Evolutionary conservation across 2,888 invertebrate genomes (phyloP).

Genomic region (Eurytoma adleriae): DNA sequence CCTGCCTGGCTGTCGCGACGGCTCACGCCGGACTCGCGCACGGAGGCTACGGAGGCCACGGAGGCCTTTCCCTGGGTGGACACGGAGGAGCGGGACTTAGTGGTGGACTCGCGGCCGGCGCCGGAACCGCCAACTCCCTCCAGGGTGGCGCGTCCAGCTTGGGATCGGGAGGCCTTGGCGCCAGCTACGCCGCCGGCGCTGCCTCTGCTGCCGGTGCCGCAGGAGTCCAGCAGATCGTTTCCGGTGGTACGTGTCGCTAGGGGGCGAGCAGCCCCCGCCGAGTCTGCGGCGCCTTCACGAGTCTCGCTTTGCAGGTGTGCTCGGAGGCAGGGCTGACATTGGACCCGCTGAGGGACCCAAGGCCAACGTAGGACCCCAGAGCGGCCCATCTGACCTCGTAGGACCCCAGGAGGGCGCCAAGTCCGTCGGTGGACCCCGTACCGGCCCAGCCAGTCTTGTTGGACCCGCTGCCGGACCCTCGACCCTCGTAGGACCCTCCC

Average conservation of each 20-base stretch:
- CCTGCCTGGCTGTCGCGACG: slow-evolving; percentile 75
- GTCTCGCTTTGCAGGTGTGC: slow-evolving; percentile 65
- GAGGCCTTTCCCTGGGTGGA: slow-evolving; percentile 61
- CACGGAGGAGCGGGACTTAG: slow-evolving; percentile 69
- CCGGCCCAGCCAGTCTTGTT: slow-evolving; percentile 73
- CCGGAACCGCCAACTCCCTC: slow-evolving; percentile 73
- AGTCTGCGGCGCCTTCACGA: no score
- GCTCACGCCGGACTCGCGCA: slow-evolving; percentile 74
- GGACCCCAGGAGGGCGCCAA: slow-evolving; percentile 75
- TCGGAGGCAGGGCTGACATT: slow-evolving; percentile 74
- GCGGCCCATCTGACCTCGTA: slow-evolving; percentile 73
- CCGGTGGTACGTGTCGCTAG: slow-evolving; percentile 69
- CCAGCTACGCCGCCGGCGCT: slow-evolving; percentile 75
- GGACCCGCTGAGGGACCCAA: slow-evolving; percentile 75
- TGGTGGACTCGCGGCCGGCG: slow-evolving; percentile 74
- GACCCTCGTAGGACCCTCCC: slow-evolving; percentile 73
- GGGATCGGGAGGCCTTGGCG: slow-evolving; percentile 74
- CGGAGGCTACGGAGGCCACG: slow-evolving; percentile 68
- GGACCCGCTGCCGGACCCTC: slow-evolving; percentile 74
- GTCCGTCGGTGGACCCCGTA: slow-evolving; percentile 74
- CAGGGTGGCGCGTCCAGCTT: slow-evolving; percentile 74
- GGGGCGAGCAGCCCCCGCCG: neutral
- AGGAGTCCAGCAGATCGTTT: slow-evolving; percentile 74
- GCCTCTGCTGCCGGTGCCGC: slow-evolving; percentile 74
- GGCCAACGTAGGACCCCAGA: slow-evolving; percentile 75